Evolutionary conservation across 2,797 vertebrate species (phyloP), one percentile per base, ranked within the genome.

Genomic region (Falco rusticolus): DNA sequence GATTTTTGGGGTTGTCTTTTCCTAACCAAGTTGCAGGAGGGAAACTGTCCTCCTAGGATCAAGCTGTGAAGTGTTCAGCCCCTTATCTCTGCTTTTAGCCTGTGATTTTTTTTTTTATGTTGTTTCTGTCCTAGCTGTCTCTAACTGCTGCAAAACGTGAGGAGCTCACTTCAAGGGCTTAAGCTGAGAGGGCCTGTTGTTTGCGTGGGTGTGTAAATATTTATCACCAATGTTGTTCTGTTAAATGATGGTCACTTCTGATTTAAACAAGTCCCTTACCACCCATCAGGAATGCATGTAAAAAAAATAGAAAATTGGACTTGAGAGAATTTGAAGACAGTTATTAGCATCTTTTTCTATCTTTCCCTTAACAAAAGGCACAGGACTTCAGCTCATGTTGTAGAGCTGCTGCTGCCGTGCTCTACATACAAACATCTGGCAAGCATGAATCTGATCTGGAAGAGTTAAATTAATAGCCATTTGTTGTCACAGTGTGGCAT

Each of bases 381-480:
- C 12, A 18, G 65, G 45, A 17, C 9, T 75, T 53, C 29, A 72
- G 45, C 31, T 75, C 0, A 0, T 39, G 3, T 21, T 64, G 41
- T 14, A 29, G 60, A 65, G 76, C 29, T 84, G 60, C 69, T 69
- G 59, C 3, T 19, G 63, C 75, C 4, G 0, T 11, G 33, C 76
- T 65, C 20, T 17, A 5, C 16, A 0, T 17, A 12, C 86, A 60
- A 1, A 37, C 63, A 28, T 33, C 54, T 43, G 71, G 84, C 56
- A 39, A 57, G 47, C 70, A 9, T 0, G 11, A 48, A 50, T 47
- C 60, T 47, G 60, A 16, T 54, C 83, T 74, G 76, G 83, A 76
- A 84, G 87, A 80, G 87, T 83, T 83, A 79, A 95, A 89, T 64
- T 78, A 84, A 90, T 82, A 75, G 89, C 6, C 21, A 13, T 68